Percentiles rank a stretch among this genome's conserved stretches.
These are phyloP conservation scores for Cancer borealis DNA, from an alignment of 2,888 invertebrate genomes.

Conservation along the genomic window DNA sequence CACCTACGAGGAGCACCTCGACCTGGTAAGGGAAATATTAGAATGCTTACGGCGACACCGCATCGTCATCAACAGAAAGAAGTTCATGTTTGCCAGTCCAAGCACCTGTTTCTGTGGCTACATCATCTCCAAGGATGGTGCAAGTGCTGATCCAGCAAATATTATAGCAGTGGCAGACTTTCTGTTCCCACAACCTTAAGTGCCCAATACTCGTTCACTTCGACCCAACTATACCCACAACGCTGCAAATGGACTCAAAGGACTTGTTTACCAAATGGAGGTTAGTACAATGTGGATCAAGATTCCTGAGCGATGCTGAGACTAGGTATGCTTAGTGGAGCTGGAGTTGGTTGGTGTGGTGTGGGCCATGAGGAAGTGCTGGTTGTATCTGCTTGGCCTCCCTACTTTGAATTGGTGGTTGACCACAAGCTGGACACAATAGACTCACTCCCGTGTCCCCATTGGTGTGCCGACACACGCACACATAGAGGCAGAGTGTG, in stretches of 20 bases:
- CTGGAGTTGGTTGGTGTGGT: conserved; percentile 64
- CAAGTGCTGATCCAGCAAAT: not conserved
- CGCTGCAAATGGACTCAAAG: not conserved
- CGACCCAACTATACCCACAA: not conserved
- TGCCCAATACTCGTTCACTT: not conserved
- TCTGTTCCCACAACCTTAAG: not conserved
- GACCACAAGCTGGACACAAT: conserved; percentile 52
- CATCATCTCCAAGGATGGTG: not conserved
- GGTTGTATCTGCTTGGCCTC: conserved; percentile 45
- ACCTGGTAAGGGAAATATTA: not conserved
- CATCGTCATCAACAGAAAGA: not conserved
- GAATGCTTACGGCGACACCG: not conserved
- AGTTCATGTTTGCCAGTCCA: not conserved
- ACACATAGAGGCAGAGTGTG: not conserved
- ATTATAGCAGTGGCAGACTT: not conserved
- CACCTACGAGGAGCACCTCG: not conserved
- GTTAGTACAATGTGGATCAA: conserved; percentile 59
- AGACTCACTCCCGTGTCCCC: conserved; percentile 47
- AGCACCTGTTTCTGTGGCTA: not conserved
- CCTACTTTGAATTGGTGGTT: conserved; percentile 25
- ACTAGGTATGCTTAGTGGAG: conserved; percentile 70
- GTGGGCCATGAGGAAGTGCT: conserved; percentile 65
- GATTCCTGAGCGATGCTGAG: conserved; percentile 67
- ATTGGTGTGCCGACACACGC: not conserved
- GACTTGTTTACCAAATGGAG: not conserved